These are phyloP conservation scores for Dallia pectoralis DNA, from an alignment of 2,797 vertebrate species.

Conservation along the genomic window DNA sequence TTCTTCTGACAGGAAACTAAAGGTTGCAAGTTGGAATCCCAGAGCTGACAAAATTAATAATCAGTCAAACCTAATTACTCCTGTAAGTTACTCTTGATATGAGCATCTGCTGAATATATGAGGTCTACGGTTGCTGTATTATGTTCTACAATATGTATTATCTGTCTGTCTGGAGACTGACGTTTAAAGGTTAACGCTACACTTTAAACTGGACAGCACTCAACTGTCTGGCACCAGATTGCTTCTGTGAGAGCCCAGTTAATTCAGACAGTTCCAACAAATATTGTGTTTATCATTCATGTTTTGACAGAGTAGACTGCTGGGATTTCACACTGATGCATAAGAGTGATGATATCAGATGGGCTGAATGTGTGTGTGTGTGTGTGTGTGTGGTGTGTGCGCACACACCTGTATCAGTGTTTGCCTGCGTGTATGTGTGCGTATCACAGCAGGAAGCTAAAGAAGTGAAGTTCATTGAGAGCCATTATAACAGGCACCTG, in stretches of 20 bases:
- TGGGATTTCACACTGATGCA: background rate
- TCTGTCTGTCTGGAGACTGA: too few species aligned
- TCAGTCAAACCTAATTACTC: too few species aligned
- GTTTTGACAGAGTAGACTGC: background rate
- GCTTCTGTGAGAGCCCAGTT: background rate
- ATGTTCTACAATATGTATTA: too few species aligned
- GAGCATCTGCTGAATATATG: too few species aligned
- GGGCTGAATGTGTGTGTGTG: background rate
- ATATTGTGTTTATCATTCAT: background rate
- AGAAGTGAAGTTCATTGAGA: constrained; percentile 20
- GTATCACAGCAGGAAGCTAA: constrained; percentile 38
- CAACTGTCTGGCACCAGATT: background rate
- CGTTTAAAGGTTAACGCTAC: background rate
- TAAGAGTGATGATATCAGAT: background rate
- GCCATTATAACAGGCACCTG: background rate
- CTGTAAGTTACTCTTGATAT: too few species aligned
- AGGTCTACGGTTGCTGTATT: too few species aligned
- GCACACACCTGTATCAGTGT: constrained; percentile 12
- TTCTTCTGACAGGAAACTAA: too few species aligned
- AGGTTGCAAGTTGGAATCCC: too few species aligned
- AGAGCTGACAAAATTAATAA: too few species aligned
- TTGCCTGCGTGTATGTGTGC: background rate
- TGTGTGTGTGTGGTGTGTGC: constrained; percentile 6
- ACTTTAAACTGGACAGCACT: background rate
- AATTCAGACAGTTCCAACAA: background rate